Percentiles rank a stretch among this genome's conserved stretches.
Conservation (phyloP, 1,140 invertebrate genomes). For the Popillia japonica region DNA sequence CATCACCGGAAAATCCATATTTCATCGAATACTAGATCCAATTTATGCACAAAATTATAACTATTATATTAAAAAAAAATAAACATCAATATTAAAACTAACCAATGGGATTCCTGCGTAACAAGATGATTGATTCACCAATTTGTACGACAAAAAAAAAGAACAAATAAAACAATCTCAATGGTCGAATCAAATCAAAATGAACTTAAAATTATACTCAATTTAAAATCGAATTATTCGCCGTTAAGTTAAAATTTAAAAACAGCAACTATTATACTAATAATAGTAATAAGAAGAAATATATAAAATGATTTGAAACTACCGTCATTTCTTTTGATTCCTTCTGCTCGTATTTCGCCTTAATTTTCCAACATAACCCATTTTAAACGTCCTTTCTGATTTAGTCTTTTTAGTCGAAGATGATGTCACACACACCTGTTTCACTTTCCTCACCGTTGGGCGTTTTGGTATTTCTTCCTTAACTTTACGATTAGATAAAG, state of each 20-base stretch:
- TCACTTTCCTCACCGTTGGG: background rate
- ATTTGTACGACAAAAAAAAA: too few species aligned
- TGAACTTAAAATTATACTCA: background rate
- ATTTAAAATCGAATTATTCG: background rate
- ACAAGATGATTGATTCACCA: background rate
- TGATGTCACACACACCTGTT: background rate
- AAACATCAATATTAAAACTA: background rate
- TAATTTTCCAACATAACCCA: background rate
- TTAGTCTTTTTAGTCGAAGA: background rate
- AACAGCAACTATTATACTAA: background rate
- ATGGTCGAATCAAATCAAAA: background rate
- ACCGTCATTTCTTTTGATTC: conserved; percentile 11
- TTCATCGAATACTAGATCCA: too few species aligned
- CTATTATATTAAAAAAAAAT: too few species aligned
- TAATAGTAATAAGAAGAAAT: background rate
- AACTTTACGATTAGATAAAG: background rate
- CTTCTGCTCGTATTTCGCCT: background rate
- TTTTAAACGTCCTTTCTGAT: background rate
- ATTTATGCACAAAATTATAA: too few species aligned
- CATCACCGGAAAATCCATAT: too few species aligned
- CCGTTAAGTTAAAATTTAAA: background rate
- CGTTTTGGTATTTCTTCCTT: background rate
- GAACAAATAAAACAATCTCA: background rate
- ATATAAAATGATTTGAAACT: background rate
- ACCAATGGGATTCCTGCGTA: background rate